Percentiles rank a stretch among this genome's conserved stretches.
Conservation (phyloP, 2,113 vertebrate species). For the Abramis brama region DNA sequence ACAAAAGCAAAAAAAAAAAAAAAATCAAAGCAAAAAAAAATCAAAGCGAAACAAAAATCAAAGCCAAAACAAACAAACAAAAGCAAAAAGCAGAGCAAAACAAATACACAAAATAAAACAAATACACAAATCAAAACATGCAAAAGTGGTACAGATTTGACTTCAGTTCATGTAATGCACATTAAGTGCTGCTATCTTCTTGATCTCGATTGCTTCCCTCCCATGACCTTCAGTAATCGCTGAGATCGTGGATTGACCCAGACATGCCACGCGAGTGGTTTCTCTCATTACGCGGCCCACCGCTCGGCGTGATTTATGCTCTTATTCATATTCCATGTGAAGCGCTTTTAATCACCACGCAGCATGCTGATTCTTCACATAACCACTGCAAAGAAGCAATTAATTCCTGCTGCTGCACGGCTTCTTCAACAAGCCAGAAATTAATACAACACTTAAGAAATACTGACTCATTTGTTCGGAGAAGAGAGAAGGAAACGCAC, state of each 20-base stretch:
- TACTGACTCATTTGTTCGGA: conserved; percentile 39
- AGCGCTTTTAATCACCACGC: conserved; percentile 48
- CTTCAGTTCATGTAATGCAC: too few relatives aligned
- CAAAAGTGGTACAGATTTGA: too few relatives aligned
- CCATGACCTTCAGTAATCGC: conserved; percentile 10
- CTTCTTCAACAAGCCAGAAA: conserved; percentile 44
- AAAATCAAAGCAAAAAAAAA: not conserved
- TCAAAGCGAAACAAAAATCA: too few relatives aligned
- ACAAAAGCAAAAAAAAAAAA: not conserved
- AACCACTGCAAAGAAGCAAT: conserved; percentile 46
- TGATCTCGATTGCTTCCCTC: not conserved
- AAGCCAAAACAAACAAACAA: too few relatives aligned
- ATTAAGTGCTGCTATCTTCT: not conserved
- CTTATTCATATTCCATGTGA: conserved; percentile 54
- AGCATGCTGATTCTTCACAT: conserved; percentile 47
- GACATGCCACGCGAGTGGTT: not conserved
- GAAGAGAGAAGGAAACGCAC: not conserved
- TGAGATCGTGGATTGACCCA: not conserved
- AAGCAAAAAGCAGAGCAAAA: not conserved
- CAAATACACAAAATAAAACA: not conserved
- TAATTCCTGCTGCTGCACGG: conserved; percentile 29
- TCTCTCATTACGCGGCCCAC: conserved; percentile 34
- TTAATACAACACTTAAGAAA: conserved; percentile 53
- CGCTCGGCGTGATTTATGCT: conserved; percentile 40
- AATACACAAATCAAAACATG: not conserved